Percentiles rank a stretch among this genome's conserved stretches.
These are phyloP conservation scores for Sarcophilus harrisii DNA, from an alignment of 2,797 vertebrate genomes.

Conservation along the genomic window DNA sequence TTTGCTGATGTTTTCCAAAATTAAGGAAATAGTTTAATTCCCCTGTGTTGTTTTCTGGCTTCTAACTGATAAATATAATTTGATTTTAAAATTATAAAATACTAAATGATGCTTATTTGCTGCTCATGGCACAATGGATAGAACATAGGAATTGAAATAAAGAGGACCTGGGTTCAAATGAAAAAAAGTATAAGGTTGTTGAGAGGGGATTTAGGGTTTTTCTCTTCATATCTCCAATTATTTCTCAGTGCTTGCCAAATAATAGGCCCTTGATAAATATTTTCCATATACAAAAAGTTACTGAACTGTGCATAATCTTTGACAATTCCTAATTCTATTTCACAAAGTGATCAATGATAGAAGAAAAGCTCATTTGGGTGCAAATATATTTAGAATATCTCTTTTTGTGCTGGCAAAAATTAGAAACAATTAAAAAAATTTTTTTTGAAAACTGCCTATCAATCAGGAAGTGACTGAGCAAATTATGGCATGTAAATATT, in stretches of 20 bases:
- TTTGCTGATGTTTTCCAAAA: conserved; percentile 38
- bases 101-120: conserved; percentile 52
- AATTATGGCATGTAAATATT: not conserved
- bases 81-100: conserved; percentile 40
- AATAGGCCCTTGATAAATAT: not conserved
- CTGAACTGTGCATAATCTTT: not conserved
- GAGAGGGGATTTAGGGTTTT: too few species aligned
- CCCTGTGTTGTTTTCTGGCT: conserved; percentile 56
- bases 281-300: not conserved
- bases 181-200: not conserved
- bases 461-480: not conserved
- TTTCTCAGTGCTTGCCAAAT: not conserved
- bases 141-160: conserved; percentile 47
- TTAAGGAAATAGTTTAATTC: conserved; percentile 30
- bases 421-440: not conserved
- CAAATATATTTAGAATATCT: not conserved
- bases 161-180: not conserved
- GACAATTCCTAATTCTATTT: not conserved
- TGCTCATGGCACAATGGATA: conserved; percentile 15
- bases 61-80: conserved; percentile 43
- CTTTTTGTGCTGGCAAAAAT: not conserved
- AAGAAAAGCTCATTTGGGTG: not conserved
- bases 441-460: not conserved
- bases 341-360: not conserved
- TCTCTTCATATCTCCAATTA: not conserved